Percentiles rank a stretch among this genome's conserved stretches.
These are phyloP conservation scores for Oreochromis grahami DNA, from an alignment of 2,797 vertebrate species.

Conservation along the genomic window DNA sequence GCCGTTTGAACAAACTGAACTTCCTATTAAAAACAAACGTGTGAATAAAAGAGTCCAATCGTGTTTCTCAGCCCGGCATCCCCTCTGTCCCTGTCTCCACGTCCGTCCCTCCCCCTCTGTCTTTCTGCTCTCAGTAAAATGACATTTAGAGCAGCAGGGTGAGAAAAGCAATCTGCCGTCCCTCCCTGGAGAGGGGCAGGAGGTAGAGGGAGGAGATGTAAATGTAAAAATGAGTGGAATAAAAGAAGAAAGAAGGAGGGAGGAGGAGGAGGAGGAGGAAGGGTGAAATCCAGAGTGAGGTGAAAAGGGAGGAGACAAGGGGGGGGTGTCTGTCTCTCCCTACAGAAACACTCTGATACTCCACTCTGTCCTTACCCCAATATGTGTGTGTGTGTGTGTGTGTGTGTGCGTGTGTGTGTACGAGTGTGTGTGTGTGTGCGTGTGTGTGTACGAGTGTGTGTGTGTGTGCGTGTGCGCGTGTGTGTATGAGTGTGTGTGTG, in stretches of 20 bases:
- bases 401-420: too few species aligned
- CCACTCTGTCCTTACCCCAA: neutral
- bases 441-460: fast-evolving
- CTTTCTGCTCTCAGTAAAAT: constrained; percentile 44
- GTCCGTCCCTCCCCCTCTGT: neutral
- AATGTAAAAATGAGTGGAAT: constrained; percentile 55
- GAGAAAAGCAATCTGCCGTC: constrained; percentile 78
- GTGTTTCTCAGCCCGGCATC: neutral
- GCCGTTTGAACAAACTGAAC: neutral
- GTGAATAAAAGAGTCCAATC: neutral
- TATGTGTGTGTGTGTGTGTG: neutral
- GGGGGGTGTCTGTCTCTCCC: too few species aligned
- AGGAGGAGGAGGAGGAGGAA: neutral
- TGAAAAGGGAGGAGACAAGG: neutral
- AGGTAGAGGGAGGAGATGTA: neutral
- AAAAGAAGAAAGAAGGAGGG: neutral
- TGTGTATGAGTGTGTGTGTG: too few species aligned
- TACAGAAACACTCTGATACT: neutral
- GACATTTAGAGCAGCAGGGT: constrained; percentile 77
- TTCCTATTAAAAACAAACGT: neutral
- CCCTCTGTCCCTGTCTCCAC: neutral
- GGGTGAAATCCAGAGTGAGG: neutral
- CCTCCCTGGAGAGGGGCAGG: constrained; percentile 53
- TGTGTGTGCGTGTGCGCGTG: too few species aligned
- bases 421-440: too few species aligned